Percentiles rank a stretch among this genome's conserved stretches.
Evolutionary conservation across 2,888 invertebrate genomes (phyloP).

Genomic region (Leptopilina syphax): DNA sequence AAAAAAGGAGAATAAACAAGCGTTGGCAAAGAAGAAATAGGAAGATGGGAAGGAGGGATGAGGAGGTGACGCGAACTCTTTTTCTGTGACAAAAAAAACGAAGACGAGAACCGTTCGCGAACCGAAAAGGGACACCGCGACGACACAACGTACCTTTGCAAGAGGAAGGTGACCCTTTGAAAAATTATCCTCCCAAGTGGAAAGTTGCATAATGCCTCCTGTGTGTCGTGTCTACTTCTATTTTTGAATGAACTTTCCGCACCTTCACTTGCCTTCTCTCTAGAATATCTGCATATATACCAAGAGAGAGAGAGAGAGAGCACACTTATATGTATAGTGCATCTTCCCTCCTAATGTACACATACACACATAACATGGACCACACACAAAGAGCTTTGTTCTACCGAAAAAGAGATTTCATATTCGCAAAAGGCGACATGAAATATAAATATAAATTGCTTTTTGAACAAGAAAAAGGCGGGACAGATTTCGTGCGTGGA

Average conservation of each 20-base stretch:
- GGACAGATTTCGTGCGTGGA: neutral
- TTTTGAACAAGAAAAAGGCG: slow-evolving; percentile 14
- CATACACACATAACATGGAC: too few species aligned
- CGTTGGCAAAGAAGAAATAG: slow-evolving; percentile 26
- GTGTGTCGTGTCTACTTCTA: slow-evolving; percentile 50
- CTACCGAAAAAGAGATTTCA: slow-evolving; percentile 15
- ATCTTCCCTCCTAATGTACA: slow-evolving; percentile 5
- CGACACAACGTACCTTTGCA: slow-evolving; percentile 54
- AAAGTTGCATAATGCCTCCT: slow-evolving; percentile 69
- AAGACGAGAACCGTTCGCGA: slow-evolving; percentile 54
- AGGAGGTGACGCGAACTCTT: slow-evolving; percentile 41
- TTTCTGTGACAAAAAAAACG: slow-evolving; percentile 53
- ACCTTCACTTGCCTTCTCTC: slow-evolving; percentile 44
- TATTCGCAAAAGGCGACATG: neutral
- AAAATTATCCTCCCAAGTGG: slow-evolving; percentile 72
- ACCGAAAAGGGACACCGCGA: slow-evolving; percentile 58
- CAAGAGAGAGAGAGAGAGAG: too few species aligned
- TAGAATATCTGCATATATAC: slow-evolving; percentile 19
- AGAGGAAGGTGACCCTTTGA: slow-evolving; percentile 66
- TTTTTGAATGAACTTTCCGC: slow-evolving; percentile 50
- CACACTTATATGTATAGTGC: neutral
- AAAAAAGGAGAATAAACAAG: slow-evolving; percentile 31
- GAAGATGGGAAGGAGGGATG: slow-evolving; percentile 35
- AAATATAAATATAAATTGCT: slow-evolving; percentile 14
- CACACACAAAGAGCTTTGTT: neutral